A percentile compares a stretch with the other conserved stretches of the same genome.
Conservation (phyloP, 1,140 invertebrate genomes). For the Sarcophaga peregrina region DNA sequence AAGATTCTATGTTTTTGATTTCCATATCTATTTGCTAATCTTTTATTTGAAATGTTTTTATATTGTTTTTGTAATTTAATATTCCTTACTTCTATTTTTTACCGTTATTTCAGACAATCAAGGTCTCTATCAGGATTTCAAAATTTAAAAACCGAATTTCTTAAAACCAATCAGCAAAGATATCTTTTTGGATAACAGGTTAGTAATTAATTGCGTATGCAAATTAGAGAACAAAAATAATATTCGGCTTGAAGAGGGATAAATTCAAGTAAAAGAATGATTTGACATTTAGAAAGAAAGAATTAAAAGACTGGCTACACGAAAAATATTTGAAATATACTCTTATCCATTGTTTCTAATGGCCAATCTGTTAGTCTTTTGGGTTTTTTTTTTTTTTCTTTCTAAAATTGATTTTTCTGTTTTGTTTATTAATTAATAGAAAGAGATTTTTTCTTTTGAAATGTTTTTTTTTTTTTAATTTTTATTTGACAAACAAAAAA, state of each 20-base stretch:
- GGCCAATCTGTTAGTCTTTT: too few species aligned
- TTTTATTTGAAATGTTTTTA: neutral
- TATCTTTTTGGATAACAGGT: neutral
- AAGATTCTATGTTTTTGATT: neutral
- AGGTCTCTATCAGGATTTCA: neutral
- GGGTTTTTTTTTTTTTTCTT: too few species aligned
- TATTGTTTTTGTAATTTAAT: neutral
- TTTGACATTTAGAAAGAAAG: neutral
- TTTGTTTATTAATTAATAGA: slow-evolving; percentile 2
- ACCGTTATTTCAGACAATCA: neutral
- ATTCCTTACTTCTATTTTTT: too few species aligned
- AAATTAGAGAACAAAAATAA: neutral
- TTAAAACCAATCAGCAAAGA: neutral
- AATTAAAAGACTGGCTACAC: neutral
- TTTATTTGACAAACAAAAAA: too few species aligned
- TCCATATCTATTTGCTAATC: neutral
- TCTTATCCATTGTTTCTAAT: neutral
- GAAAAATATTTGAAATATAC: neutral
- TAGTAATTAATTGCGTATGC: neutral
- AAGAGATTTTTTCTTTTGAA: too few species aligned
- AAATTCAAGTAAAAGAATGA: neutral
- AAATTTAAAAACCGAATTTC: neutral
- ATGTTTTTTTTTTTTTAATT: too few species aligned
- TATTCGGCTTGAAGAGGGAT: neutral
- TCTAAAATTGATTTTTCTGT: neutral